Percentiles rank a stretch among this genome's conserved stretches.
Conservation (phyloP, 2,797 vertebrate species). For the Okamejei kenojei region DNA sequence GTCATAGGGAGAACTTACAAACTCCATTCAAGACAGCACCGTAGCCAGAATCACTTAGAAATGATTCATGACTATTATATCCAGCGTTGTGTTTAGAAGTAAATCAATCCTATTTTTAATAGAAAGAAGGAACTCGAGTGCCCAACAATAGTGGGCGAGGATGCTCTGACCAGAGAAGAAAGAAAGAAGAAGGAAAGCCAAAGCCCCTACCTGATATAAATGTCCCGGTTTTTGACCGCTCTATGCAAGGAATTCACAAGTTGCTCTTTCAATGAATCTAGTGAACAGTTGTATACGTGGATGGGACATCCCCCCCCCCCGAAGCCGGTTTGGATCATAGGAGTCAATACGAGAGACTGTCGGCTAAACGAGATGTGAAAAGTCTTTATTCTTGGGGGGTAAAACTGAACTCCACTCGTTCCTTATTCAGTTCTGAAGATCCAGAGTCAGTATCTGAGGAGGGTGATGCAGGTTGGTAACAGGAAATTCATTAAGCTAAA, state of each 20-base stretch:
- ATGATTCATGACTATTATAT: too few species aligned
- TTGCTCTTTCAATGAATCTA: conserved; percentile 80
- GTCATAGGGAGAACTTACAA: too few species aligned
- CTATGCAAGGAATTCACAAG: conserved; percentile 69
- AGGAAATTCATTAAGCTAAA: too few species aligned
- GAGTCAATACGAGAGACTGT: conserved; percentile 69
- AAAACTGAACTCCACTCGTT: conserved; percentile 64
- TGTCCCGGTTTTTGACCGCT: conserved; percentile 66
- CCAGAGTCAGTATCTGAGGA: not conserved
- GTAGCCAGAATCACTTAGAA: too few species aligned
- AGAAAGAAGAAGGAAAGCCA: not conserved
- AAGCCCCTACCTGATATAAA: conserved; percentile 74
- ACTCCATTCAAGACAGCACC: too few species aligned
- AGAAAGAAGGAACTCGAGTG: too few species aligned
- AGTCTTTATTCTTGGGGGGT: conserved; percentile 58
- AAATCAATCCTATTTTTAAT: too few species aligned
- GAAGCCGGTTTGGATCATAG: conserved; percentile 58
- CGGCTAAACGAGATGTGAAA: conserved; percentile 63
- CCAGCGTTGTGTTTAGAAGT: too few species aligned
- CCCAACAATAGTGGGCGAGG: too few species aligned
- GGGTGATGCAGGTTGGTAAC: too few species aligned
- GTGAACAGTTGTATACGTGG: conserved; percentile 86
- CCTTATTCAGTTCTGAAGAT: conserved; percentile 45
- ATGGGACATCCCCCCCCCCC: conserved; percentile 87
- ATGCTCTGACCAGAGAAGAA: not conserved